These are phyloP conservation scores for Lepidochrysops patricia DNA, from an alignment of 2,888 invertebrate species.

Conservation along the genomic window DNA sequence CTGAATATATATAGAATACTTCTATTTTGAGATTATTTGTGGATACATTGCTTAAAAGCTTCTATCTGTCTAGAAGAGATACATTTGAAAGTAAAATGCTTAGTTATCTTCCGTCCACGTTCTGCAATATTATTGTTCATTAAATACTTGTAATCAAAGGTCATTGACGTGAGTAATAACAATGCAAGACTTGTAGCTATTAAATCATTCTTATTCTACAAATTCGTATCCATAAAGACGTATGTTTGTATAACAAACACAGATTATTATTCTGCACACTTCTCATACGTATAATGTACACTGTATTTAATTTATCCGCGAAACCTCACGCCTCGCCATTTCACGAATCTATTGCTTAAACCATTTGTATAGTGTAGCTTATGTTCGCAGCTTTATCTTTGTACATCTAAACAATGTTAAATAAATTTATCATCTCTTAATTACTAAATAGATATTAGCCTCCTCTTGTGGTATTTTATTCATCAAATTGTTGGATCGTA, in stretches of 20 bases:
- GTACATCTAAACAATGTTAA: neutral
- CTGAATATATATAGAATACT: too few species aligned
- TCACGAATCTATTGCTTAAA: conserved; percentile 17
- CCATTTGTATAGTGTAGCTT: conserved; percentile 7
- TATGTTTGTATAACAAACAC: neutral
- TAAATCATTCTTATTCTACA: neutral
- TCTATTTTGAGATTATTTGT: too few species aligned
- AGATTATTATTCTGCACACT: neutral
- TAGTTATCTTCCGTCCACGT: too few species aligned
- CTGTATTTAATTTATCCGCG: conserved; percentile 7
- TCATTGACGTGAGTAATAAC: neutral
- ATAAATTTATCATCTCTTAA: neutral
- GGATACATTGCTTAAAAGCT: too few species aligned
- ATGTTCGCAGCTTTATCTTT: neutral
- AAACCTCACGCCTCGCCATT: conserved; percentile 21
- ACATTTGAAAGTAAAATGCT: too few species aligned
- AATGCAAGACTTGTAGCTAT: neutral
- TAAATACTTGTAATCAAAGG: neutral
- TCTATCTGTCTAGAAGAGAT: too few species aligned
- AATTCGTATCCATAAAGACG: neutral
- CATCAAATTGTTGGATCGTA: too few species aligned
- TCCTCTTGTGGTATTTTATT: too few species aligned
- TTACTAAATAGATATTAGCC: neutral
- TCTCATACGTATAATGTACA: neutral
- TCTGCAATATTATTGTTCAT: too few species aligned